Conservation (phyloP, 2,888 invertebrate species). For the Venusia cambrica region DNA sequence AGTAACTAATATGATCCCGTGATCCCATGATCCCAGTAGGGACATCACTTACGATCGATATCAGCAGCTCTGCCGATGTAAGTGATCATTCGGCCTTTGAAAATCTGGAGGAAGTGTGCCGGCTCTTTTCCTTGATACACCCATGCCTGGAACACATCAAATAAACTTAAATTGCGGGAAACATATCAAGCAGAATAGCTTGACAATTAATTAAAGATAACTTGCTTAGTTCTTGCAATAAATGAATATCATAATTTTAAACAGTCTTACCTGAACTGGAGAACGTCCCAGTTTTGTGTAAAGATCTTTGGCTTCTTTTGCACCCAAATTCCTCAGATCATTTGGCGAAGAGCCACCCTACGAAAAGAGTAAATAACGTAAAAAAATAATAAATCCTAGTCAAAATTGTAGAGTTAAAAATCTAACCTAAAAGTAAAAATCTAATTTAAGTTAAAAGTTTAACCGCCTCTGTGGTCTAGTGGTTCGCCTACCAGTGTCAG, state of each 20-base stretch:
- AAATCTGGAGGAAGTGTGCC: slow-evolving; percentile 94
- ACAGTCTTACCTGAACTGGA: slow-evolving; percentile 65
- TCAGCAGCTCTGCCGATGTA: slow-evolving; percentile 85
- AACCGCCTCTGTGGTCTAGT: too few relatives aligned
- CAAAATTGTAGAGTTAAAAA: too few relatives aligned
- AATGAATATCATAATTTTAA: not conserved
- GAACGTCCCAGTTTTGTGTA: slow-evolving; percentile 72
- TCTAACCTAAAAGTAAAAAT: too few relatives aligned
- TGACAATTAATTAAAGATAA: too few relatives aligned
- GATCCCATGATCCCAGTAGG: too few relatives aligned
- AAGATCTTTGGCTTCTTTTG: slow-evolving; percentile 81
- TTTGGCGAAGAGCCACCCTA: slow-evolving; percentile 88
- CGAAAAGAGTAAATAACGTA: too few relatives aligned
- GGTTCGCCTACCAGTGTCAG: too few relatives aligned
- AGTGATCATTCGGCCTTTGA: slow-evolving; percentile 91
- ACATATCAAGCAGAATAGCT: too few relatives aligned
- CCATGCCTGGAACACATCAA: slow-evolving; percentile 78
- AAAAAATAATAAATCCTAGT: too few relatives aligned
- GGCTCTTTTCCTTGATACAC: slow-evolving; percentile 95
- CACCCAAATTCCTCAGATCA: slow-evolving; percentile 87
- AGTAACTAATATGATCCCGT: too few relatives aligned
- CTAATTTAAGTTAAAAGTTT: too few relatives aligned
- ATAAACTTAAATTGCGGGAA: not conserved
- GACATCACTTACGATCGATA: slow-evolving; percentile 79
- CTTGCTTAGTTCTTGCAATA: not conserved